A percentile compares a stretch with the other conserved stretches of the same genome.
These are phyloP conservation scores for Pampus argenteus DNA, from an alignment of 2,797 vertebrate species.

Conservation along the genomic window DNA sequence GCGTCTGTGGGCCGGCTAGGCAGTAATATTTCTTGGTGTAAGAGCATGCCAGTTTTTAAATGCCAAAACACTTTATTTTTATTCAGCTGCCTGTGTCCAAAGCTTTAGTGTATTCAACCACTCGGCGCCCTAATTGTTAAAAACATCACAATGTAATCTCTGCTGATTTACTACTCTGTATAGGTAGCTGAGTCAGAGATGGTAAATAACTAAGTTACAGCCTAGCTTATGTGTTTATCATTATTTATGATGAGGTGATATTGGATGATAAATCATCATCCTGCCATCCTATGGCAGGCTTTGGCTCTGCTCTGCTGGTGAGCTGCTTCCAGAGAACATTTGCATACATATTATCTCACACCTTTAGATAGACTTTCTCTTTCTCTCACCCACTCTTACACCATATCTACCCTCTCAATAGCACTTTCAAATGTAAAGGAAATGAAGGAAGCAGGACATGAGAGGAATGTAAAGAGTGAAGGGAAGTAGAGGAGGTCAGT, in stretches of 20 bases:
- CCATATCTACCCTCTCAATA: slow-evolving; percentile 50
- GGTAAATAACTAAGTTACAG: slow-evolving; percentile 53
- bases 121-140: slow-evolving; percentile 41
- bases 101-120: slow-evolving; percentile 30
- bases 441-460: slow-evolving; percentile 40
- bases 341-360: slow-evolving; percentile 87
- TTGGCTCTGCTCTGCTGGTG: slow-evolving; percentile 37
- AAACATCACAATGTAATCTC: slow-evolving; percentile 32
- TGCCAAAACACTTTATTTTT: slow-evolving; percentile 55
- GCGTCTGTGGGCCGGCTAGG: slow-evolving; percentile 52
- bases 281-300: slow-evolving; percentile 47
- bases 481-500: slow-evolving; percentile 10
- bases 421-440: slow-evolving; percentile 38
- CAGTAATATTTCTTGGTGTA: slow-evolving; percentile 49
- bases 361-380: slow-evolving; percentile 68
- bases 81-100: slow-evolving; percentile 43
- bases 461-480: slow-evolving; percentile 23
- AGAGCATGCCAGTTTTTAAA: slow-evolving; percentile 45
- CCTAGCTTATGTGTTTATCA: slow-evolving; percentile 65
- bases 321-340: slow-evolving; percentile 72
- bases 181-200: slow-evolving; percentile 41
- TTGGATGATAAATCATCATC: slow-evolving; percentile 75
- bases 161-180: slow-evolving; percentile 53
- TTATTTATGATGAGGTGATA: slow-evolving; percentile 75
- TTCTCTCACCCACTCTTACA: slow-evolving; percentile 42